Base-by-base conservation (phyloP, 2,888 invertebrate genomes). In the Kuschelorhynchus macadamiae region DNA sequence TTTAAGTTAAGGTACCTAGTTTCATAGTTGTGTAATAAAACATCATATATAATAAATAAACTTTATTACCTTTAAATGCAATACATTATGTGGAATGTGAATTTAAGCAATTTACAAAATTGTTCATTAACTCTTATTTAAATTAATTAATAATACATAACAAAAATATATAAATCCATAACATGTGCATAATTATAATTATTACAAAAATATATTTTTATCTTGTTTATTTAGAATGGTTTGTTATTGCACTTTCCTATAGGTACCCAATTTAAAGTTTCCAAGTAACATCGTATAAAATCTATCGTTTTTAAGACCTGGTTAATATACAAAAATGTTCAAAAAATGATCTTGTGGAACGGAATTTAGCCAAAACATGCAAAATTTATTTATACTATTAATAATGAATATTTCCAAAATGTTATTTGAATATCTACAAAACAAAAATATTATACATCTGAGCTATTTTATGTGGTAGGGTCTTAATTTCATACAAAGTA, bases 111-210 rank as follows among this genome's bases (percentile, higher is more conserved):
- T 67, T 71, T 64, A 65, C 71, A 70, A 60, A 60, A 53, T 47
- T 56, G 21, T 50, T 56, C 39, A 56, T 57, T 62, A 55, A 56
- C 53, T 55, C 39, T 36, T 52, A 46, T 39, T 66, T 32, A 36
- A 60, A 74, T 73, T 74, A 74, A 67, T 71, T 74, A 74, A 67
- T 71, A 69, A 73, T 72, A 71, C 67, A 74, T 72, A 75, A 72
- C 72, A 73, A 70, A 69, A 71, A 67, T 72, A 72, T 67, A 71
- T 72, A 69, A 70, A 68, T 69, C 56, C 56, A 69, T 72, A 74
- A 71, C 66, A 70, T 71, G 72, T 71, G 74, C 70, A 65, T 72
- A 67, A 47, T 53, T 44, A 65, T 63, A 36, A 65, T 49, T 56
- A 44, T 56, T 69, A 60, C 60, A 59, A 69, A 69, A 65, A 69